A percentile compares a stretch with the other conserved stretches of the same genome.
Evolutionary conservation across 2,113 vertebrate genomes (phyloP).

Genomic region (Pollimyrus isidori): DNA sequence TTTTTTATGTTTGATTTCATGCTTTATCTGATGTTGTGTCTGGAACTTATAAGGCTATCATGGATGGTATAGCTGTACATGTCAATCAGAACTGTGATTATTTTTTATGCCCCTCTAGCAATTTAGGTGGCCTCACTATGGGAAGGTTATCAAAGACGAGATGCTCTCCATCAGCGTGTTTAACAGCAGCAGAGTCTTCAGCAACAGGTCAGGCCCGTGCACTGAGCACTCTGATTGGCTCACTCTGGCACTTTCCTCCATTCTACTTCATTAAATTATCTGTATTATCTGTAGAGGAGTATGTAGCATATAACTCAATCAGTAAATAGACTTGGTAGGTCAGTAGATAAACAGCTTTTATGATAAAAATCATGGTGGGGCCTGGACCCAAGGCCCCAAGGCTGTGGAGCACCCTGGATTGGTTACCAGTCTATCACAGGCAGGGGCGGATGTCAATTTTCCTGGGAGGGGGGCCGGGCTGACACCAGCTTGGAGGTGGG

Average conservation of each 20-base stretch:
- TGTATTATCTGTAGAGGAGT: not conserved
- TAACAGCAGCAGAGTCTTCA: conserved; percentile 84
- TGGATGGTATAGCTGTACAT: not conserved
- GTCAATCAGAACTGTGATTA: not conserved
- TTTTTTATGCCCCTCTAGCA: conserved; percentile 50
- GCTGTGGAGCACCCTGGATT: not conserved
- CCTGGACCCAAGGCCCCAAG: not conserved
- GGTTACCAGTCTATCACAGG: not conserved
- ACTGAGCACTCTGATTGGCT: not conserved
- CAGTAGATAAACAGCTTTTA: not conserved
- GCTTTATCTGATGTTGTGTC: not conserved
- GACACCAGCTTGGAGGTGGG: not conserved
- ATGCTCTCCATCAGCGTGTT: conserved; percentile 71
- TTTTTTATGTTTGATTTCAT: not conserved
- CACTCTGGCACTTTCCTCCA: not conserved
- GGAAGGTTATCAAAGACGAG: conserved; percentile 65
- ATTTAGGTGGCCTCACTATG: conserved; percentile 82
- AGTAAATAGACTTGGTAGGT: not conserved
- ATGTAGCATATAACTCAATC: not conserved
- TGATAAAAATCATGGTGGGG: not conserved
- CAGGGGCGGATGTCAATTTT: not conserved
- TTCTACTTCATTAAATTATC: not conserved
- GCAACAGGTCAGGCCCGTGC: conserved; percentile 64
- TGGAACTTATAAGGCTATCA: not conserved
- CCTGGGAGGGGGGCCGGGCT: not conserved